Percentiles rank a stretch among this genome's conserved stretches.
Evolutionary conservation across 2,113 vertebrate genomes (phyloP).

Genomic region (Prinia subflava): DNA sequence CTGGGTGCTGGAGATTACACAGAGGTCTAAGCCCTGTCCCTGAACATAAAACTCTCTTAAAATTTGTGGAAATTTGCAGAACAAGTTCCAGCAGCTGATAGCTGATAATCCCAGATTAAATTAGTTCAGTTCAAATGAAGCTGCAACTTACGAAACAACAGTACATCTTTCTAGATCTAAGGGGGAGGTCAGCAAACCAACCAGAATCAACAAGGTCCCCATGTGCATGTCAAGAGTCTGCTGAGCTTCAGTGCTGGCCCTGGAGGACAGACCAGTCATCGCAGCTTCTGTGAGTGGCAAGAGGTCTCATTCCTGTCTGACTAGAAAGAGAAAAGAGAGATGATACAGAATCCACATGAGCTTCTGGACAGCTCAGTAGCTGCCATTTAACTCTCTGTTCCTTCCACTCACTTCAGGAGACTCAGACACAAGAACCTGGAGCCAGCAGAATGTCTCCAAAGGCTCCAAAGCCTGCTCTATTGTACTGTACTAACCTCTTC

Average conservation of each 20-base stretch:
- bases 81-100: not conserved
- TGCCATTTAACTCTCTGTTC: not conserved
- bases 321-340: not conserved
- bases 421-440: not conserved
- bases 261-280: not conserved
- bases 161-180: not conserved
- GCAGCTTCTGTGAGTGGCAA: not conserved
- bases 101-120: not conserved
- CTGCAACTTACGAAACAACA: not conserved
- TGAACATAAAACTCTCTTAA: not conserved
- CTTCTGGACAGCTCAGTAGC: not conserved
- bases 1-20: not conserved
- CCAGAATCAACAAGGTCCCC: not conserved
- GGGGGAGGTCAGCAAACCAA: not conserved
- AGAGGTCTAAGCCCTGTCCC: not conserved
- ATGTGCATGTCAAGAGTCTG: not conserved
- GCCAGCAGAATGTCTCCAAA: not conserved
- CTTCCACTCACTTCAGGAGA: not conserved
- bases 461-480: not conserved
- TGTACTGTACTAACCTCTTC: not conserved
- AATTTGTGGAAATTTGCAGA: not conserved
- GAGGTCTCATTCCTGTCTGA: not conserved
- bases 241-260: not conserved
- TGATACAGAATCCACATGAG: not conserved
- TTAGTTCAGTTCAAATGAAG: not conserved